Evolutionary conservation across 92 coral and sea anemone species (phyloP), one percentile per base, ranked within the genome.

Genomic region (Umimayanthus kanabou): DNA sequence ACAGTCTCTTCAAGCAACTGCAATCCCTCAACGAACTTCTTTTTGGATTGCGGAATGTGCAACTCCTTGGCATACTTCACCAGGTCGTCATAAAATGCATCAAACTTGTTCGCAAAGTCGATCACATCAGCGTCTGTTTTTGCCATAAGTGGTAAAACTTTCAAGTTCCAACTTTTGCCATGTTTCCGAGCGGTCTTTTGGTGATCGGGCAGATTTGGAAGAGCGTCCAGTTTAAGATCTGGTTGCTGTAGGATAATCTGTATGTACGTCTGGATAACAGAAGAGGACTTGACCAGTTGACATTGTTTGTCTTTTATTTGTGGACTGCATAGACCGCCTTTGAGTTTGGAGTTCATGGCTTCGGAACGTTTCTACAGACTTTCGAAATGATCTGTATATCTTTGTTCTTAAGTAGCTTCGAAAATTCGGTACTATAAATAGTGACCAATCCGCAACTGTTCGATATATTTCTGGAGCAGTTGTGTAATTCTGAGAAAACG

Each of bases 61-160:
- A 85, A 11, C 16, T 85, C 88, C 6, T 73, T 85, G 13, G 88
- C 88, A 29, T 73, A 85, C 88, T 40, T 85, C 5, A 85, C 88
- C 80, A 85, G 29, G 80, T 73, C 81, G 6, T 85, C 88, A n/a
- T 85, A 85, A 57, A 85, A 73, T 13, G 88, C 45, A 66, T 76
- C 47, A 57, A 85, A 85, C 74, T 75, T 33, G 89, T 85, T 85
- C 74, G 89, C 73, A 45, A n/a, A 85, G 20, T 85, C 83, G 37
- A 85, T 85, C 18, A 85, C 23, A 23, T 85, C 89, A 4, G 89
- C 89, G 25, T 28, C 89, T 29, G 89, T 85, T 85, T 75, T 74
- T 29, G 82, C 18, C 82, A 76, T 75, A 18, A 85, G 37, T 55
- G 89, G 89, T 5, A 85, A 42, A 40, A 85, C 22, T 2, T 18